Conservation (phyloP, 2,113 vertebrate genomes). For the Colossoma macropomum region DNA sequence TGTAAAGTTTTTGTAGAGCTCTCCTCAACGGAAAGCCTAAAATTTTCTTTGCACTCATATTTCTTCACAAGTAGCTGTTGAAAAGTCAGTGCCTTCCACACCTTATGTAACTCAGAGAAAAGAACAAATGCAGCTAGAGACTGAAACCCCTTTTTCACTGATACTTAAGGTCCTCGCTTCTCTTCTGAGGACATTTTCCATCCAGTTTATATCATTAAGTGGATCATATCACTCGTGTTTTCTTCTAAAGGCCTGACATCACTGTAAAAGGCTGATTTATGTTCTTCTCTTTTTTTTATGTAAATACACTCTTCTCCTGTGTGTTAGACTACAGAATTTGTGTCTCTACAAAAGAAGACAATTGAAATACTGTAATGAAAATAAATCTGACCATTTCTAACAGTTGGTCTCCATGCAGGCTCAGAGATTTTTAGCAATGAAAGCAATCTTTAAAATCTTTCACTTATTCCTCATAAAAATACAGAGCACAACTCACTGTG, state of each 20-base stretch:
- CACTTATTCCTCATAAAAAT: too few relatives aligned
- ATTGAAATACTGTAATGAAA: too few relatives aligned
- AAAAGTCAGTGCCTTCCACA: not conserved
- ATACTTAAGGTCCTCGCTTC: not conserved
- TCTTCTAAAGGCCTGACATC: not conserved
- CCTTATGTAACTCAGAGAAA: not conserved
- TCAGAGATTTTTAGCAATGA: too few relatives aligned
- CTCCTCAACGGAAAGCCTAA: not conserved
- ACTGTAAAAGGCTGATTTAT: not conserved
- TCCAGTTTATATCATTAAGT: not conserved
- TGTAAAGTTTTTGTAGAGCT: not conserved
- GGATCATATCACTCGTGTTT: not conserved
- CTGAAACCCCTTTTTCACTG: not conserved
- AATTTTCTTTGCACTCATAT: constrained; percentile 2
- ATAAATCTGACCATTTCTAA: too few relatives aligned
- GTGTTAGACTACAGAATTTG: not conserved
- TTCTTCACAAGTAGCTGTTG: constrained; percentile 2
- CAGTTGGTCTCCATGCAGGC: too few relatives aligned
- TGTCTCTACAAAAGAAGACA: not conserved
- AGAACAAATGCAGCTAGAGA: not conserved
- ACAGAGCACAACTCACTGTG: too few relatives aligned
- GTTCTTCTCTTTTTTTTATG: not conserved
- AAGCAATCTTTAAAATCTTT: too few relatives aligned
- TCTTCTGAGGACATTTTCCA: not conserved
- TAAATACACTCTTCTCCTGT: not conserved